Evolutionary conservation across 2,113 vertebrate species (phyloP).

Genomic region (Mastomys coucha): DNA sequence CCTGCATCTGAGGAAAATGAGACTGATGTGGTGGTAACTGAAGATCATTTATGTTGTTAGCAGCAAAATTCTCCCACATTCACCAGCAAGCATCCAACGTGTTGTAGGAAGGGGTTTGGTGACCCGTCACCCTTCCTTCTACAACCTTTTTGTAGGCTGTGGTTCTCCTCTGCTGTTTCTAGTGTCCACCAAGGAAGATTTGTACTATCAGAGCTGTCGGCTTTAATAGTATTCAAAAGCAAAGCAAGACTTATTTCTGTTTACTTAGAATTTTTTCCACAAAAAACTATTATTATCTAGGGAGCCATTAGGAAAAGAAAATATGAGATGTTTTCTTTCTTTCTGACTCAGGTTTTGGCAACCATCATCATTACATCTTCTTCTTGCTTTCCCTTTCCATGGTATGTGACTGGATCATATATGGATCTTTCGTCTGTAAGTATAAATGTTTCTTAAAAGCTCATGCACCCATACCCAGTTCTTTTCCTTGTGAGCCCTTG

Average conservation of each 20-base stretch:
- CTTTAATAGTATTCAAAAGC: slow-evolving; percentile 43
- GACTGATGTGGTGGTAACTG: no score
- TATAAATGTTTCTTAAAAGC: slow-evolving; percentile 75
- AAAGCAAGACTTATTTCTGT: slow-evolving; percentile 32
- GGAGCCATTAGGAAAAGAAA: slow-evolving; percentile 54
- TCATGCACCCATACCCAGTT: neutral
- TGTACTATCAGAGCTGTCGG: neutral
- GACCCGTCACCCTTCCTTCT: neutral
- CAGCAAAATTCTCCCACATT: neutral
- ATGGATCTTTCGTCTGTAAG: slow-evolving; percentile 92
- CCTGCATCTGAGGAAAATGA: neutral
- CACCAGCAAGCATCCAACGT: neutral
- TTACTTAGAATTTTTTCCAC: slow-evolving; percentile 35
- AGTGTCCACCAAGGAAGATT: neutral
- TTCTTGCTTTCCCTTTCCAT: slow-evolving; percentile 90
- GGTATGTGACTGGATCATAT: slow-evolving; percentile 91
- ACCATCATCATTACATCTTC: slow-evolving; percentile 93
- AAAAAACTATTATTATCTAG: slow-evolving; percentile 26
- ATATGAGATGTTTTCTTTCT: neutral
- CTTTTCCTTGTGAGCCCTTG: neutral
- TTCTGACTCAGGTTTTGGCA: slow-evolving; percentile 91
- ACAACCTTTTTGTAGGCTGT: neutral
- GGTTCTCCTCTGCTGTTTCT: neutral
- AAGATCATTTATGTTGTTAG: neutral
- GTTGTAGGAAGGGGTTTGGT: neutral